Conservation (phyloP, 2,888 invertebrate genomes). For the Blomia tropicalis region DNA sequence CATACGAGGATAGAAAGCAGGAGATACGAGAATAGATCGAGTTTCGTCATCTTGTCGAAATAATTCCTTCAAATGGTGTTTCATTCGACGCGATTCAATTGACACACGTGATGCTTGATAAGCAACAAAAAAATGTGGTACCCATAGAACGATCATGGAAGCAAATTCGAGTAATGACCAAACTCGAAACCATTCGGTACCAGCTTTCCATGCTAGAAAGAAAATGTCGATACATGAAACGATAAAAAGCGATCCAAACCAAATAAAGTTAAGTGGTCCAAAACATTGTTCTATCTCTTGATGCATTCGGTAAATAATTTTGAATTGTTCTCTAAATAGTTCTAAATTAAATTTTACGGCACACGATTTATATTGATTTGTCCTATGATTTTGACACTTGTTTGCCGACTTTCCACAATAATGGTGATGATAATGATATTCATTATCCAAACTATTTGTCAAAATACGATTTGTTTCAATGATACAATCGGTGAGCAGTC, state of each 20-base stretch:
- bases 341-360: conserved; percentile 4
- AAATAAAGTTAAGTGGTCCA: conserved; percentile 21
- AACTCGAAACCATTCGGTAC: conserved; percentile 21
- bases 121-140: conserved; percentile 20
- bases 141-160: conserved; percentile 23
- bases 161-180: conserved; percentile 20
- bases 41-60: conserved; percentile 17
- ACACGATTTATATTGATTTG: neutral
- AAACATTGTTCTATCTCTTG: conserved; percentile 22
- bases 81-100: conserved; percentile 16
- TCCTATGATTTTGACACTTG: neutral
- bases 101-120: conserved; percentile 18
- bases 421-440: conserved; percentile 4
- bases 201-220: conserved; percentile 22
- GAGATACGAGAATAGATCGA: conserved; percentile 3
- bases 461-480: conserved; percentile 6
- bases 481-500: conserved; percentile 19
- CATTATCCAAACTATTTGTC: conserved; percentile 2
- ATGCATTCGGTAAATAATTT: conserved; percentile 20
- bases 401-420: neutral
- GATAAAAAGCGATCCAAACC: conserved; percentile 22
- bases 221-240: conserved; percentile 23
- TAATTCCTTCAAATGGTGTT: conserved; percentile 21
- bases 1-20: conserved; percentile 17
- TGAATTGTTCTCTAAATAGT: conserved; percentile 20